Evolutionary conservation across 2,888 invertebrate genomes (phyloP).

Genomic region (Apodemia hepburni): DNA sequence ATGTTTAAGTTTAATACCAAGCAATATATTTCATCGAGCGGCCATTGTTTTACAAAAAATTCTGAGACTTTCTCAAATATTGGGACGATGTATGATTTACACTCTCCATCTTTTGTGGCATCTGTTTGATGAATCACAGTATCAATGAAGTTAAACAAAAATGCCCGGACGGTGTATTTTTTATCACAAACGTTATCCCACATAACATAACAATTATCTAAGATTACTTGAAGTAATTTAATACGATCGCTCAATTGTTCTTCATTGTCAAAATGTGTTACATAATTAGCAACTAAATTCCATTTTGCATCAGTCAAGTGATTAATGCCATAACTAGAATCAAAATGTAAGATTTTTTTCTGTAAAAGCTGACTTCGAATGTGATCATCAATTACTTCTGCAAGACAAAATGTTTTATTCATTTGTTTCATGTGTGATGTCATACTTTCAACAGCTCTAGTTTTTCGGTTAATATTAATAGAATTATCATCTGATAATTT

Average conservation of each 20-base stretch:
- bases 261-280: conserved; percentile 17
- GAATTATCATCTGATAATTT: conserved; percentile 38
- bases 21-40: neutral
- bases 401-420: conserved; percentile 36
- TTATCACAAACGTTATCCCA: conserved; percentile 1
- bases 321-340: conserved; percentile 7
- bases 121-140: neutral
- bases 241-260: neutral
- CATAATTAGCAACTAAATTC: conserved; percentile 12
- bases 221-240: neutral
- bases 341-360: conserved; percentile 25
- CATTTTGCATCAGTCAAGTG: neutral
- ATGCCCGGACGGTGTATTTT: conserved; percentile 1
- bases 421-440: conserved; percentile 33
- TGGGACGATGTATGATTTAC: conserved; percentile 10
- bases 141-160: conserved; percentile 13
- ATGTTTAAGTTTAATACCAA: conserved; percentile 11
- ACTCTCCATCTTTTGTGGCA: neutral
- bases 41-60: conserved; percentile 3
- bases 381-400: conserved; percentile 40
- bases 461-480: conserved; percentile 35
- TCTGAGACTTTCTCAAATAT: conserved; percentile 14
- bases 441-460: conserved; percentile 35
- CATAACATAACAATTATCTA: conserved; percentile 7
- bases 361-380: conserved; percentile 35